Conservation (phyloP, 2,113 vertebrate species). For the Macaca nemestrina region DNA sequence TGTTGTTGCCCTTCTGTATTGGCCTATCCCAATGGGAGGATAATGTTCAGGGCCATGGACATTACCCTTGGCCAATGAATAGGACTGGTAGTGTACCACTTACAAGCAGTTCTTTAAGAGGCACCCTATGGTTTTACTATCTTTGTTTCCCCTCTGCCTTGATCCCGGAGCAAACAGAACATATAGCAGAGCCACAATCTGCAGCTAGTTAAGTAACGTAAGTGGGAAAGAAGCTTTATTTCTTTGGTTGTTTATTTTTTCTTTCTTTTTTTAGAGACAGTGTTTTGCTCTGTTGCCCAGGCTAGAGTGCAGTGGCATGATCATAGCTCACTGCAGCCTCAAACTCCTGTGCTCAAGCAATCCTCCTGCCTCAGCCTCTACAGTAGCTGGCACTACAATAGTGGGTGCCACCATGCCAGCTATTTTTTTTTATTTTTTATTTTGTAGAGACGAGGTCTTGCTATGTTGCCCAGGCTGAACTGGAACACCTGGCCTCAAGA, state of each 20-base stretch:
- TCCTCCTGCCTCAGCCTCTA: too few species aligned
- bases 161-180: not conserved
- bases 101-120: not conserved
- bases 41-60: not conserved
- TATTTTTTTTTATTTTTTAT: too few species aligned
- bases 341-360: too few species aligned
- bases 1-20: not conserved
- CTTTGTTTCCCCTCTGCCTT: not conserved
- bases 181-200: not conserved
- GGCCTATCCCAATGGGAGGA: not conserved
- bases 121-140: not conserved
- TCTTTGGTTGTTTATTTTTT: not conserved
- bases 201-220: not conserved
- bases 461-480: too few species aligned
- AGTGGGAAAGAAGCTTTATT: not conserved
- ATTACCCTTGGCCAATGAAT: not conserved
- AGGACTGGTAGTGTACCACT: not conserved
- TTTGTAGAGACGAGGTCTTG: too few species aligned
- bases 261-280: too few species aligned
- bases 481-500: too few species aligned
- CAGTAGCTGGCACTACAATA: too few species aligned
- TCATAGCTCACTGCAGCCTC: too few species aligned
- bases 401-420: too few species aligned
- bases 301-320: too few species aligned
- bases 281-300: too few species aligned